Conservation (phyloP, 37 sponge, comb jelly and placozoan genomes). For the Crambe crambe region DNA sequence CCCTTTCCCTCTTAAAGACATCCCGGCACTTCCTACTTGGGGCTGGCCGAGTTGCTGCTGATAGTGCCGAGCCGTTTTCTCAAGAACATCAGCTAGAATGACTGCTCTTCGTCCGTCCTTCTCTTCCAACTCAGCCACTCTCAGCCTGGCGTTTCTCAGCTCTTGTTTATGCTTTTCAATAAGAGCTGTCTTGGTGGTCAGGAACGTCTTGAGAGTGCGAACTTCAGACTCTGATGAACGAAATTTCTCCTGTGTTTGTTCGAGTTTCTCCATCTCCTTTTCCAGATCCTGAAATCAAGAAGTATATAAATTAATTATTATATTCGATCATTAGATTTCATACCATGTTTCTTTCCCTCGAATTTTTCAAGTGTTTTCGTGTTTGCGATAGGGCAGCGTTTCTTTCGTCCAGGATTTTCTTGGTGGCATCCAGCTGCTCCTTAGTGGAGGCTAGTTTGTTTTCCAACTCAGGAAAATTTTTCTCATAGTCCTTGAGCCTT, state of each 20-base stretch:
- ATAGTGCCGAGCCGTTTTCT: constrained; percentile 81
- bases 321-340: background rate
- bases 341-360: constrained; percentile 76
- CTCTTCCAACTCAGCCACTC: constrained; percentile 60
- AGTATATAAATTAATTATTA: background rate
- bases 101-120: constrained; percentile 75
- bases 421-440: constrained; percentile 38
- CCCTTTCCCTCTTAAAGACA: background rate
- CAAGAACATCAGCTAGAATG: constrained; percentile 85
- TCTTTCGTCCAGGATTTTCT: constrained; percentile 77
- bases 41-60: constrained; percentile 34
- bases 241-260: constrained; percentile 60
- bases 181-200: constrained; percentile 83
- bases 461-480: constrained; percentile 56
- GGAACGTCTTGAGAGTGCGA: constrained; percentile 68
- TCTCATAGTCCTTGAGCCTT: constrained; percentile 42
- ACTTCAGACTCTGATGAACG: constrained; percentile 67
- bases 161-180: constrained; percentile 75
- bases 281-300: constrained; percentile 77
- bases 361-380: constrained; percentile 74
- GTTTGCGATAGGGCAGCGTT: constrained; percentile 47
- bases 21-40: background rate
- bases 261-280: constrained; percentile 57
- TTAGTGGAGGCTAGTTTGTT: constrained; percentile 7
- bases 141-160: constrained; percentile 36